Base-by-base conservation (phyloP, 2,888 invertebrate species). In the Aleiodes testaceus region DNA sequence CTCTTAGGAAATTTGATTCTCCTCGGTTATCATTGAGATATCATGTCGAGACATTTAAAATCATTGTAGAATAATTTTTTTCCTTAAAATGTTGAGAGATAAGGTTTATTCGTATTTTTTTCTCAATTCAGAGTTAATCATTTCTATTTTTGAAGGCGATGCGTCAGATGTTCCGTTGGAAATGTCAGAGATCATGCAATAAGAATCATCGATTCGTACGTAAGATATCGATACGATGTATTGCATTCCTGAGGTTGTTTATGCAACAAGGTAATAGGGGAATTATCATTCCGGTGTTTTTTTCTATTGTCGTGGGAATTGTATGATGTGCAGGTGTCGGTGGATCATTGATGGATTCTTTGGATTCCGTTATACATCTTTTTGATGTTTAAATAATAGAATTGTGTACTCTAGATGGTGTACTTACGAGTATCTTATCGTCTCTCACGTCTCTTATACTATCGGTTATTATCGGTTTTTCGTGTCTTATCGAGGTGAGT, bases 401-500 rank as follows among this genome's bases (percentile, higher is more conserved):
- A 59, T 59, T 59, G 18, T 30, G 18, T 59, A 9, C 11, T 53
- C 36, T 36, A 14, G 42, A 26, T 26, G 30, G 30, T 36, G 11
- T 6, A 36, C 36, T 47, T 14, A 47, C 14, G 16, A 47, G 47
- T 42, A 61, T 61, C 12, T 12, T 44, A 61, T 61, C 61, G 69
- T 55, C 70, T 72, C 70, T 74, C 55, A 69, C 74, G 44, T 20
- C 44, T 11, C 44, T 42, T 42, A 18, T 44, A 42, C 18, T 61
- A 45, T 63, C 63, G 63, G 45, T 63, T 63, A 75, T 75, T 77
- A 77, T 77, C 75, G 75, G 75, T 70, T 77, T 77, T 79, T 76
- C 82, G 80, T 80, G 82, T 80, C 82, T 82, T 82, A 82, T 82
- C 82, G 45, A 20, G 14, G 63, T 63, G 14, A 59, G 59, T 59